Percentiles rank a stretch among this genome's conserved stretches.
phyloP scores from a whole-genome alignment of 2,888 invertebrate genomes.

The Microctonus hyperodae region DNA sequence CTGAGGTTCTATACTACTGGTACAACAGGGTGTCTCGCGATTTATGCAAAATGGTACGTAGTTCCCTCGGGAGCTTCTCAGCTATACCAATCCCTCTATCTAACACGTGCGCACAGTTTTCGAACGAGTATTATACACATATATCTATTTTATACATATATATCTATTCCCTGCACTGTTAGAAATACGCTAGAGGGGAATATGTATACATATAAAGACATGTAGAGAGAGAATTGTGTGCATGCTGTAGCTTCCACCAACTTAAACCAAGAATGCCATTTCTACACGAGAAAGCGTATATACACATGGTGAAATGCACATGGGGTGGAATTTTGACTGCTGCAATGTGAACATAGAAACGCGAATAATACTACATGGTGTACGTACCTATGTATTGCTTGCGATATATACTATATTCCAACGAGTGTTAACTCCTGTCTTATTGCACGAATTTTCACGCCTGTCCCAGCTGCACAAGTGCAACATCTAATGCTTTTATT shows the following conservation, averaged over 20 bases:
- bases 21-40: conserved; percentile 59
- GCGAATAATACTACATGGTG: conserved; percentile 8
- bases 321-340: conserved; percentile 10
- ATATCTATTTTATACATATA: neutral
- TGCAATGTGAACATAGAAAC: neutral
- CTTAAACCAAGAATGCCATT: conserved; percentile 34
- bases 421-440: conserved; percentile 39
- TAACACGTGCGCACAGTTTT: conserved; percentile 52
- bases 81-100: conserved; percentile 45
- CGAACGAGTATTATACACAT: conserved; percentile 8
- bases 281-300: neutral
- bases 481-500: neutral
- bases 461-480: conserved; percentile 36
- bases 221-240: conserved; percentile 8
- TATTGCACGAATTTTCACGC: conserved; percentile 21
- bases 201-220: conserved; percentile 12
- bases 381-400: neutral
- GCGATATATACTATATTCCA: conserved; percentile 29
- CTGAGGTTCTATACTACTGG: conserved; percentile 48
- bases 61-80: conserved; percentile 57
- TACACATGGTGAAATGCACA: neutral
- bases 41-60: conserved; percentile 62
- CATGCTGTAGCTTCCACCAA: conserved; percentile 15
- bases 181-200: neutral
- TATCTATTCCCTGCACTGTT: neutral